Conservation (phyloP, 2,888 invertebrate genomes). For the Dynastes maya region DNA sequence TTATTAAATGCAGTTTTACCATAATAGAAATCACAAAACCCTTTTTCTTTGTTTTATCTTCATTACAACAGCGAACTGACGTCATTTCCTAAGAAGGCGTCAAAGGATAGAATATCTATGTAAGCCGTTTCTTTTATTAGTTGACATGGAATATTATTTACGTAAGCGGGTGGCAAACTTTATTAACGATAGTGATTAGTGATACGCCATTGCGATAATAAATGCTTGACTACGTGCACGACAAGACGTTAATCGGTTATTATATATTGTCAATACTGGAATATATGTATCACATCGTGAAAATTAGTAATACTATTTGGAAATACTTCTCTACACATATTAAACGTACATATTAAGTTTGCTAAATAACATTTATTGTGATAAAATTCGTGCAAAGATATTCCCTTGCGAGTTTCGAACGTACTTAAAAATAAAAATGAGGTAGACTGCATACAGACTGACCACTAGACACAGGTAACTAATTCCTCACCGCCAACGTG, state of each 20-base stretch:
- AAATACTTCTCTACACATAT: slow-evolving; percentile 24
- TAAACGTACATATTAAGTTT: background rate
- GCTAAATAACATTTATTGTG: slow-evolving; percentile 18
- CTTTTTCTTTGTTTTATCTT: background rate
- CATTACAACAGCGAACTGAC: background rate
- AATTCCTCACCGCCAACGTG: background rate
- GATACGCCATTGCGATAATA: slow-evolving; percentile 18
- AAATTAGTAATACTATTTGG: slow-evolving; percentile 33
- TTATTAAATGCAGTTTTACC: slow-evolving; percentile 3
- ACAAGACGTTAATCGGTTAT: slow-evolving; percentile 21
- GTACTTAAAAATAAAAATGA: slow-evolving; percentile 5
- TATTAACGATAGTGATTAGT: background rate
- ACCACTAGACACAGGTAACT: background rate
- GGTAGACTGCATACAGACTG: slow-evolving; percentile 19
- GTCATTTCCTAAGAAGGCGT: background rate
- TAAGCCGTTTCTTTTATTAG: background rate
- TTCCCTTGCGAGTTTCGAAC: background rate
- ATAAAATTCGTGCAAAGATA: slow-evolving; percentile 26
- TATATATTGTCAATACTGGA: slow-evolving; percentile 15
- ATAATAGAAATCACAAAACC: background rate
- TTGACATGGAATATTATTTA: background rate
- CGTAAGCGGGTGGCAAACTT: background rate
- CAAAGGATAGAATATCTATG: background rate
- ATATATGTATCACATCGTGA: slow-evolving; percentile 39
- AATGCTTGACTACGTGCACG: slow-evolving; percentile 6